Base-by-base conservation (phyloP, 2,113 vertebrate species). In the Cynocephalus volans region DNA sequence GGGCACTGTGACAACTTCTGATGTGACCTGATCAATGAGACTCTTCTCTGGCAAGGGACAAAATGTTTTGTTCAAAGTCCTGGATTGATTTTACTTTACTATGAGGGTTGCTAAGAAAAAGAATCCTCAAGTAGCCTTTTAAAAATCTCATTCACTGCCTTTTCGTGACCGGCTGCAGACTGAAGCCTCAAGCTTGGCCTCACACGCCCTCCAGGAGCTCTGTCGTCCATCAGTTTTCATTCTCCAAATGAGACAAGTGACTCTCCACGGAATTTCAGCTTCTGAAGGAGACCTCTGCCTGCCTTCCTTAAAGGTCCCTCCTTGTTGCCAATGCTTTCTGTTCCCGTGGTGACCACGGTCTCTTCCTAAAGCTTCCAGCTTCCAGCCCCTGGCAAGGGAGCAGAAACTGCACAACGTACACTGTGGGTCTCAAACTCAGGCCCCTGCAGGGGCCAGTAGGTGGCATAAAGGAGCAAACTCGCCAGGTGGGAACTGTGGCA, bases 271-370 rank as follows among this genome's bases (percentile, higher is more conserved):
- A 92, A 83, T 79, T 60, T 45, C 75, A 36, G 84, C 62, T 95
- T 85, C 48, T 33, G 24, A 65, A 82, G 70, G 62, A 80, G 92
- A 70, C 23, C 67, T 67, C 88, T 70, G 70, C 70, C 65, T 60
- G 64, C 36, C 94, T 95, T 94, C 95, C 93, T 89, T 94, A 88
- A 96, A 94, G 54, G 54, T 45, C 95, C 48, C 65, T 90, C 33
- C 14, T 79, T 1, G 9, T 31, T 19, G 69, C 96, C 95, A 96
- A 36, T 0, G 5, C 5, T 36, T 87, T 69, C 3, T 0, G 8
- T 52, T 67, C 64, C n/a, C 58, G 48, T 18, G 84, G 80, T 75
- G 45, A 11, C 60, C 79, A 64, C 31, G 14, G 70, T 31, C 56
- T 65, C 21, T 67, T 58, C 36, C 73, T 6, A 23, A 84, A 21